phyloP scores from a whole-genome alignment of 1,140 invertebrate genomes.

The Cherax quadricarinatus region DNA sequence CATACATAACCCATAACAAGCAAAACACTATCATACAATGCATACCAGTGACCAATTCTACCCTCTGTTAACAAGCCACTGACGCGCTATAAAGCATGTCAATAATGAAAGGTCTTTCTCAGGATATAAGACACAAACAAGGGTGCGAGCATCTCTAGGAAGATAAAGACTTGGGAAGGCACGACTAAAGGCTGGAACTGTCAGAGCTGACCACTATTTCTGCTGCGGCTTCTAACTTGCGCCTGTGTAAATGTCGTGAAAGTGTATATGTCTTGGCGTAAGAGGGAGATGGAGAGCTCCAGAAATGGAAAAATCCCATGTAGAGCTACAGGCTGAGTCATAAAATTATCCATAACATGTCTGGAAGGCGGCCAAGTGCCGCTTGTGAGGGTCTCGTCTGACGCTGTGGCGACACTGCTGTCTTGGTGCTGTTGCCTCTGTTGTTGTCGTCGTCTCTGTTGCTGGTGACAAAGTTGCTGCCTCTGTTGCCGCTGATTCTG shows the following conservation, averaged over 20 bases:
- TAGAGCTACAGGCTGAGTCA: constrained; percentile 28
- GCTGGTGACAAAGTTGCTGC: neutral
- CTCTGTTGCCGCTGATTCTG: neutral
- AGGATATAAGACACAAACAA: neutral
- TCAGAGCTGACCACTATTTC: neutral
- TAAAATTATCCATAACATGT: constrained; percentile 50
- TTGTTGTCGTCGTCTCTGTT: neutral
- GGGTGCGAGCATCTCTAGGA: neutral
- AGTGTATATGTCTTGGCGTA: constrained; percentile 18
- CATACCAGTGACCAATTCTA: too few relatives aligned
- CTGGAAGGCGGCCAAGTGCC: constrained; percentile 18
- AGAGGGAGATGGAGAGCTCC: constrained; percentile 18
- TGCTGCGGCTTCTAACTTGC: neutral
- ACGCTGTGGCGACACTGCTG: neutral
- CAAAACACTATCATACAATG: too few relatives aligned
- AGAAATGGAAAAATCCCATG: constrained; percentile 13
- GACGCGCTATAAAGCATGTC: neutral
- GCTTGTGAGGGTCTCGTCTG: neutral
- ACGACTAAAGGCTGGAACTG: neutral
- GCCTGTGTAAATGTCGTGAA: constrained; percentile 26
- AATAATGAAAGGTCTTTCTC: neutral
- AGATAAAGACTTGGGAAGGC: too few relatives aligned
- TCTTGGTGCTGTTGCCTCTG: neutral
- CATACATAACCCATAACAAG: too few relatives aligned
- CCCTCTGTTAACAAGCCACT: too few relatives aligned